Evolutionary conservation across 2,888 invertebrate genomes (phyloP).

Genomic region (Campoplex capitator): DNA sequence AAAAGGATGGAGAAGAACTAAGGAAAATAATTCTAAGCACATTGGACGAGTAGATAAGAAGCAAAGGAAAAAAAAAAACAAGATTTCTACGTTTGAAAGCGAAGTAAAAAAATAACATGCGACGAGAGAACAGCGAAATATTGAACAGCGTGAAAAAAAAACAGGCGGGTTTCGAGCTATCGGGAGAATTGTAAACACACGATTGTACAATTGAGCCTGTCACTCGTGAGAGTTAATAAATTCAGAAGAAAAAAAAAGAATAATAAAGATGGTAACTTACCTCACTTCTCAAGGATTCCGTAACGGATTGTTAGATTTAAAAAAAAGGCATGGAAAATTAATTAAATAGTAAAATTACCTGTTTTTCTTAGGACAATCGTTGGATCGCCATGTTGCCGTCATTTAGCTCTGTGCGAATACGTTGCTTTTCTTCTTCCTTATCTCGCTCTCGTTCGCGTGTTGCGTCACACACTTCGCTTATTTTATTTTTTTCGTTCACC

Average conservation of each 20-base stretch:
- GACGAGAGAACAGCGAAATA: slow-evolving; percentile 28
- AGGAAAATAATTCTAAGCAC: background rate
- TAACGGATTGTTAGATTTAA: background rate
- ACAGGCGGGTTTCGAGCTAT: slow-evolving; percentile 33
- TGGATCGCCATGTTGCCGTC: slow-evolving; percentile 68
- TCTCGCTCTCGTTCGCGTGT: slow-evolving; percentile 29
- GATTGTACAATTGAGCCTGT: background rate
- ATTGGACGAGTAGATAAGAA: slow-evolving; percentile 13
- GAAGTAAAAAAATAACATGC: slow-evolving; percentile 44
- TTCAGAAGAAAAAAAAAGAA: slow-evolving; percentile 11
- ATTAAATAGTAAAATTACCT: slow-evolving; percentile 59
- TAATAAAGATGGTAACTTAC: slow-evolving; percentile 32
- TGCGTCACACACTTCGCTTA: slow-evolving; percentile 27
- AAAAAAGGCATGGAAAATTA: background rate
- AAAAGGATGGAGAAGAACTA: background rate
- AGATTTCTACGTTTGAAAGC: slow-evolving; percentile 8
- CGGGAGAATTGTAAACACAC: slow-evolving; percentile 28
- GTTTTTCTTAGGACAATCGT: slow-evolving; percentile 61
- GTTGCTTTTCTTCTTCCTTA: slow-evolving; percentile 16
- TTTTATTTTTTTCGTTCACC: slow-evolving; percentile 15
- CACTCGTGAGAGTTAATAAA: background rate
- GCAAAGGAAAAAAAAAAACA: slow-evolving; percentile 4
- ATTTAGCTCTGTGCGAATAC: slow-evolving; percentile 54
- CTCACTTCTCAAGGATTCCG: slow-evolving; percentile 15
- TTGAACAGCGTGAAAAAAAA: slow-evolving; percentile 32